Percentiles rank a stretch among this genome's conserved stretches.
phyloP scores from a whole-genome alignment of 1,140 invertebrate species.

The Paraescarpia echinospica region DNA sequence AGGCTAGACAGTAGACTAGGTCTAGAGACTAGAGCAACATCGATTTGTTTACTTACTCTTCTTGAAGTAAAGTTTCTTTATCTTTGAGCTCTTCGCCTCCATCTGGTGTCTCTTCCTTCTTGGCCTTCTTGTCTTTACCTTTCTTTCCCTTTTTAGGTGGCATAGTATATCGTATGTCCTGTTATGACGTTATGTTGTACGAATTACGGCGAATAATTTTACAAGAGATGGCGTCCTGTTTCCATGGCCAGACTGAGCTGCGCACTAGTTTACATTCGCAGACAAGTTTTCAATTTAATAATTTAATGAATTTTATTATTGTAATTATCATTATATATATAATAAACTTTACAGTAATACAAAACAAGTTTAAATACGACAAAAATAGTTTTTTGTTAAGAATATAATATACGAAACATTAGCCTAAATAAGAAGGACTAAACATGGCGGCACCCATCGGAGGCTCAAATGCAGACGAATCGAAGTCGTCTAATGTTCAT shows the following conservation, averaged over 20 bases:
- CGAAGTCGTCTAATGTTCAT: neutral
- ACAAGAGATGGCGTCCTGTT: neutral
- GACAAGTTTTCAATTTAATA: neutral
- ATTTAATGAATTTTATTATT: neutral
- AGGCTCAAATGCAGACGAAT: neutral
- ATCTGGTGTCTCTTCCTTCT: conserved; percentile 33
- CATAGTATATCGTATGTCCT: conserved; percentile 36
- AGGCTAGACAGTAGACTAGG: neutral
- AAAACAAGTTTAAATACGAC: neutral
- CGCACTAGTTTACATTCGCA: neutral
- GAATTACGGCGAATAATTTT: neutral
- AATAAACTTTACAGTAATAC: neutral
- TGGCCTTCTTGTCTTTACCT: conserved; percentile 36
- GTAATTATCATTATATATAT: neutral
- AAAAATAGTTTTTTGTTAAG: neutral
- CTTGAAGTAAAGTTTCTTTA: conserved; percentile 49
- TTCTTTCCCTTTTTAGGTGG: conserved; percentile 51
- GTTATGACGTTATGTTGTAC: neutral
- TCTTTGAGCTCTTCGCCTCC: conserved; percentile 35
- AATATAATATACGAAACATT: neutral
- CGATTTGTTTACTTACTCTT: conserved; percentile 45
- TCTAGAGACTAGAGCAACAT: neutral
- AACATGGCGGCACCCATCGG: neutral
- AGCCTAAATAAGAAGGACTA: neutral
- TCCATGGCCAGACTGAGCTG: neutral